phyloP scores from a whole-genome alignment of 2,888 invertebrate species.

The Oscheius onirici region DNA sequence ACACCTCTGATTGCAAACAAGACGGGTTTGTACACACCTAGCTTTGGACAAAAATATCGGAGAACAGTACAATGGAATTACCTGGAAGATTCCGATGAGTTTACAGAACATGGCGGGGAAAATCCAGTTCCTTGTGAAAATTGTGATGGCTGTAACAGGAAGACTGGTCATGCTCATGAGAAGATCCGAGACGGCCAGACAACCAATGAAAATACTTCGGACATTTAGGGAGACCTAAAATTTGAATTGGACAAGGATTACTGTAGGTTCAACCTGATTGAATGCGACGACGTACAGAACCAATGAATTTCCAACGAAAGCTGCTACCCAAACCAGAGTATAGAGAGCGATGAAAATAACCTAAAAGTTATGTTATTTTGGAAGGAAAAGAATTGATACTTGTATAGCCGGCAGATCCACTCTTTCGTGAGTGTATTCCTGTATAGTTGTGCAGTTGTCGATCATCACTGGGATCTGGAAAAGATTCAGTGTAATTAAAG shows the following conservation, averaged over 20 bases:
- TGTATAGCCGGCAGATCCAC: slow-evolving; percentile 21
- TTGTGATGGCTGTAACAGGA: slow-evolving; percentile 68
- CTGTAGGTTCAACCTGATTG: slow-evolving; percentile 56
- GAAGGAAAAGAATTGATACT: neutral
- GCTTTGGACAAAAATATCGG: too few species aligned
- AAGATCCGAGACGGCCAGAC: slow-evolving; percentile 59
- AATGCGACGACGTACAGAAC: slow-evolving; percentile 68
- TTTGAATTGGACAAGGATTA: slow-evolving; percentile 18
- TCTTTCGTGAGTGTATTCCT: slow-evolving; percentile 20
- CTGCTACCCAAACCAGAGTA: slow-evolving; percentile 63
- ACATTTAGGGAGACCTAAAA: slow-evolving; percentile 66
- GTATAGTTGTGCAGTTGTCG: slow-evolving; percentile 29
- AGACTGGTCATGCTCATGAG: slow-evolving; percentile 64
- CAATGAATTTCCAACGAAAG: slow-evolving; percentile 65
- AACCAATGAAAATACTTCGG: slow-evolving; percentile 60
- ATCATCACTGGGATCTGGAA: slow-evolving; percentile 2
- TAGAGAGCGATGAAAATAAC: slow-evolving; percentile 52
- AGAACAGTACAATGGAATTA: slow-evolving; percentile 19
- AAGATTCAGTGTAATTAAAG: too few species aligned
- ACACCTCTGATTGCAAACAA: too few species aligned
- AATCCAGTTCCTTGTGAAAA: slow-evolving; percentile 68
- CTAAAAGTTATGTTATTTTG: neutral
- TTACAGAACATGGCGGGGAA: slow-evolving; percentile 67
- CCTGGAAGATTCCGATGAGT: slow-evolving; percentile 68
- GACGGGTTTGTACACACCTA: too few species aligned